These are phyloP conservation scores for Andinoacara biseriatus DNA, from an alignment of 2,113 vertebrate species.

Conservation along the genomic window DNA sequence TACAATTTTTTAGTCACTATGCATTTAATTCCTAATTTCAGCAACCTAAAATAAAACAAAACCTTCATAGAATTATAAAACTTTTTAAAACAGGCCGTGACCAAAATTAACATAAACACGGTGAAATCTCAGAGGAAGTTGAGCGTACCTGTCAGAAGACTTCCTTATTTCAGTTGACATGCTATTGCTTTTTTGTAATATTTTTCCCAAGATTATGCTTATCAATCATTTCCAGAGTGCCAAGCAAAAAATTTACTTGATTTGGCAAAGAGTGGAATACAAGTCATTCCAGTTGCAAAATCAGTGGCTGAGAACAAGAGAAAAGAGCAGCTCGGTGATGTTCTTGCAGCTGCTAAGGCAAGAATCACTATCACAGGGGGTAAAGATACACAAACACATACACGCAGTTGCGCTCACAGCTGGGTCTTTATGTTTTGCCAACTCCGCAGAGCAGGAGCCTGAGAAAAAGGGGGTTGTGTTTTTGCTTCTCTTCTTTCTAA, in stretches of 20 bases:
- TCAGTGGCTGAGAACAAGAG: neutral
- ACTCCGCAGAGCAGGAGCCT: conserved; percentile 47
- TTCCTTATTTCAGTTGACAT: neutral
- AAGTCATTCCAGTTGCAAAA: neutral
- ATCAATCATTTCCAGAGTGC: neutral
- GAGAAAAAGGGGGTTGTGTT: conserved; percentile 1
- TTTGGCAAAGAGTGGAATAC: neutral
- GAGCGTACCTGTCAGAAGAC: no score
- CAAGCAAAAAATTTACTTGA: neutral
- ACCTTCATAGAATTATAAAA: neutral
- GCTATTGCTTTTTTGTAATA: neutral
- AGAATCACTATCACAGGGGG: neutral
- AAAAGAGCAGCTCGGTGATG: neutral
- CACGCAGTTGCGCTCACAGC: conserved; percentile 7
- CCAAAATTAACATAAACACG: neutral
- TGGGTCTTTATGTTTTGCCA: conserved; percentile 50
- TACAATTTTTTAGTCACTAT: neutral
- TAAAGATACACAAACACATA: neutral
- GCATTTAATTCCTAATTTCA: neutral
- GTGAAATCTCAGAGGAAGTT: neutral
- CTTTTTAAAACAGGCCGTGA: neutral
- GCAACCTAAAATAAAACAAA: neutral
- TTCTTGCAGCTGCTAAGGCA: conserved; percentile 25
- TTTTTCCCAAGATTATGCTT: neutral
- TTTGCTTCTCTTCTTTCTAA: conserved; percentile 29